phyloP scores from a whole-genome alignment of 2,888 invertebrate species.

The Trichacis sp. region DNA sequence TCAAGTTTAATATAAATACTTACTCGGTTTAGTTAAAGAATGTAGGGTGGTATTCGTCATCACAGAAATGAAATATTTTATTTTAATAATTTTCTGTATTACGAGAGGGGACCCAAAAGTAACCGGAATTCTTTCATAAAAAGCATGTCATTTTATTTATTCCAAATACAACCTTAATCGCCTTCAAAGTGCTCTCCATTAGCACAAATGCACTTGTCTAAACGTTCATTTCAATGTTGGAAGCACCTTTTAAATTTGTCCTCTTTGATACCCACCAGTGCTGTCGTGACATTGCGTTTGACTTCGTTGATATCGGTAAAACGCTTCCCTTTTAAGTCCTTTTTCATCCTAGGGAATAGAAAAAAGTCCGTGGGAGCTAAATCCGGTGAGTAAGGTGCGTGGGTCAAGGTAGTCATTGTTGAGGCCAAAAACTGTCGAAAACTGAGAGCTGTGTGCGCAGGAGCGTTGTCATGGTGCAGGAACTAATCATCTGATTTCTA shows the following conservation, averaged over 20 bases:
- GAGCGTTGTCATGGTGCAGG: slow-evolving; percentile 48
- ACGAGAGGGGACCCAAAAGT: too few species aligned
- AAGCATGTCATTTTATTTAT: too few species aligned
- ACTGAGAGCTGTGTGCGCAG: slow-evolving; percentile 37
- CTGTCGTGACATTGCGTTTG: neutral
- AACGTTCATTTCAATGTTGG: too few species aligned
- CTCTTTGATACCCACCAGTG: neutral
- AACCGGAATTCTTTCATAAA: too few species aligned
- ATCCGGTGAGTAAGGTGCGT: slow-evolving; percentile 47
- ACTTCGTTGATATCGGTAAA: neutral
- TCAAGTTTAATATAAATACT: too few species aligned
- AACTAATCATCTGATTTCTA: slow-evolving; percentile 45
- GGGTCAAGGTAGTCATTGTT: slow-evolving; percentile 41
- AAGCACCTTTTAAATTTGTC: neutral
- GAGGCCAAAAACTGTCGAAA: slow-evolving; percentile 43
- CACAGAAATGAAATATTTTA: too few species aligned
- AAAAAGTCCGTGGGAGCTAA: slow-evolving; percentile 43
- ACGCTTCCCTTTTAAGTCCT: slow-evolving; percentile 2
- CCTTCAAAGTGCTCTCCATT: too few species aligned
- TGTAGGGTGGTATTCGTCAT: too few species aligned
- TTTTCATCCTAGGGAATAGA: slow-evolving; percentile 13
- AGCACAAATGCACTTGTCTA: too few species aligned
- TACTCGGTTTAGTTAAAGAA: too few species aligned
- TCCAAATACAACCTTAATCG: too few species aligned
- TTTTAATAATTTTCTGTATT: too few species aligned